Evolutionary conservation across 2,113 vertebrate genomes (phyloP).

Genomic region (Tiliqua scincoides): DNA sequence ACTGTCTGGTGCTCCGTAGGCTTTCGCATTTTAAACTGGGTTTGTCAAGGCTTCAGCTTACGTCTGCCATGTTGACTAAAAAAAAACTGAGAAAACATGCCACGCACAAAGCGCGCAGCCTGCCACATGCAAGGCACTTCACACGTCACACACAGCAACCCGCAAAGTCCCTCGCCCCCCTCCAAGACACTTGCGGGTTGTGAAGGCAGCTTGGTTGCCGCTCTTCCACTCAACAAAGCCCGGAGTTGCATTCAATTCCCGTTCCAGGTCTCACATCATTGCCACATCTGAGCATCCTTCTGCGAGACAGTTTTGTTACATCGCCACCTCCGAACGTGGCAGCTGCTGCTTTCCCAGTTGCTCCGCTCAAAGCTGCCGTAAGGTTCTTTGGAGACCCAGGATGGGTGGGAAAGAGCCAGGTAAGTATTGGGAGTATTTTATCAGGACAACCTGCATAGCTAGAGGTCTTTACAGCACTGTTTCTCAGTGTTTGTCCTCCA

Average conservation of each 20-base stretch:
- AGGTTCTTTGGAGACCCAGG: not conserved
- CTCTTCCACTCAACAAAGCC: not conserved
- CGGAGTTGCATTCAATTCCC: no score
- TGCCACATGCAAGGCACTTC: rapidly evolving
- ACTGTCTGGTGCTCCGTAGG: conserved; percentile 70
- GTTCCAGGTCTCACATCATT: not conserved
- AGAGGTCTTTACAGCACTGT: no score
- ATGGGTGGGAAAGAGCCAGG: not conserved
- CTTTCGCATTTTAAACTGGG: conserved; percentile 73
- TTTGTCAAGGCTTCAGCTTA: conserved; percentile 58
- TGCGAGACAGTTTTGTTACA: not conserved
- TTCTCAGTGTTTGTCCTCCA: no score
- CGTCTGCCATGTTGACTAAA: conserved; percentile 5
- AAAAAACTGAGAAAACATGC: not conserved
- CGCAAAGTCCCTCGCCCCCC: not conserved
- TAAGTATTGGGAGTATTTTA: not conserved
- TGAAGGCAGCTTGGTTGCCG: not conserved
- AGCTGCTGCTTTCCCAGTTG: not conserved
- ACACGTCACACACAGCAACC: rapidly evolving
- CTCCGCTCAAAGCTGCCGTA: not conserved
- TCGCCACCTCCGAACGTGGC: not conserved
- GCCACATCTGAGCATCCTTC: not conserved
- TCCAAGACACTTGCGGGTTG: not conserved
- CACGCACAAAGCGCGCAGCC: not conserved
- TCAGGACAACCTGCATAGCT: no score